Conservation (phyloP, 2,113 vertebrate genomes). For the Sinocyclocheilus rhinocerous region DNA sequence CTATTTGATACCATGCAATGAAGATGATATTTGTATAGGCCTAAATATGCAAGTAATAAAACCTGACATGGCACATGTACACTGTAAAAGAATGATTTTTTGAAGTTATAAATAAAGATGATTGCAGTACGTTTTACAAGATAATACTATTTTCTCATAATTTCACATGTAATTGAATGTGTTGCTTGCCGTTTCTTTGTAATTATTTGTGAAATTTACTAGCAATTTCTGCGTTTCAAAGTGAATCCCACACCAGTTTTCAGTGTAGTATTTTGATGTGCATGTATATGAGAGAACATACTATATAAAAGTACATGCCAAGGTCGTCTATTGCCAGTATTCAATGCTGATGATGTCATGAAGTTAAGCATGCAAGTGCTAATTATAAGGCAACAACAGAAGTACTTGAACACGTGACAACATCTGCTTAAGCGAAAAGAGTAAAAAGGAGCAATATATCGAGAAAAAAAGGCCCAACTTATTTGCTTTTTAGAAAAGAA, state of each 20-base stretch:
- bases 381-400: conserved; percentile 12
- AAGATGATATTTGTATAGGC: background rate
- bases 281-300: background rate
- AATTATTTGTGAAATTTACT: too few species aligned
- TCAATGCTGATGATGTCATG: conserved; percentile 36
- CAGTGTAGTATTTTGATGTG: background rate
- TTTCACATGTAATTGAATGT: too few species aligned
- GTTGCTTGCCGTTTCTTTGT: too few species aligned
- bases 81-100: background rate
- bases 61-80: background rate
- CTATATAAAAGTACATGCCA: background rate
- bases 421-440: background rate
- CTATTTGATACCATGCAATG: background rate
- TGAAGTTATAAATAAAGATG: too few species aligned
- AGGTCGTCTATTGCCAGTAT: background rate
- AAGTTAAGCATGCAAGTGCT: conserved; percentile 24
- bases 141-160: too few species aligned
- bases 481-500: background rate
- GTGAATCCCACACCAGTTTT: too few species aligned
- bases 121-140: too few species aligned
- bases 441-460: background rate
- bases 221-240: too few species aligned
- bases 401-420: conserved; percentile 1
- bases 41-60: conserved; percentile 13
- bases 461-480: background rate